Percentiles rank a stretch among this genome's conserved stretches.
phyloP scores from a whole-genome alignment of 2,888 invertebrate genomes.

The Ethmia dodecea region DNA sequence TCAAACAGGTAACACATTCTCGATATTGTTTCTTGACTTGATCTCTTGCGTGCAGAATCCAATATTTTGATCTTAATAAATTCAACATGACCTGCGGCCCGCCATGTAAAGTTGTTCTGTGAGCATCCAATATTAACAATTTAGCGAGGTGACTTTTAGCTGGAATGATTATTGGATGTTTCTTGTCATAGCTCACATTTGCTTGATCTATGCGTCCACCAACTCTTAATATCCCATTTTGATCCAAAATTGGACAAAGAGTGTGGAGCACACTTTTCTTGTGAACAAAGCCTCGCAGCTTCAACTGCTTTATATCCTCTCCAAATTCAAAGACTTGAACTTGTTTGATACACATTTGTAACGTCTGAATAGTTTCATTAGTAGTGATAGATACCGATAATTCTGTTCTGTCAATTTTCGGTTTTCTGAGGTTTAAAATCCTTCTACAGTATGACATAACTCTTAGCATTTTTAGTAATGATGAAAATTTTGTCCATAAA shows the following conservation, averaged over 20 bases:
- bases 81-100: constrained; percentile 18
- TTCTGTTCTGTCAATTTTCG: neutral
- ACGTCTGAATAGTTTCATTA: neutral
- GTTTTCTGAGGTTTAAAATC: neutral
- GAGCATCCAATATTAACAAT: constrained; percentile 16
- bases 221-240: constrained; percentile 1
- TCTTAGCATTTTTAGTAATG: neutral
- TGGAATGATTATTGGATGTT: constrained; percentile 17
- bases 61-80: constrained; percentile 14
- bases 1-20: constrained; percentile 15
- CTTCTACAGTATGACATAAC: constrained; percentile 1
- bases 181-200: constrained; percentile 1
- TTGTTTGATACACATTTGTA: neutral
- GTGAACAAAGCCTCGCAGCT: neutral
- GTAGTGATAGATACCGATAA: neutral
- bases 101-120: constrained; percentile 20
- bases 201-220: neutral
- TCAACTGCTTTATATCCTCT: neutral
- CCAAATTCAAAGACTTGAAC: neutral
- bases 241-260: neutral
- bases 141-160: constrained; percentile 8
- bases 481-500: constrained; percentile 1
- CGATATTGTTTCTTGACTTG: constrained; percentile 9
- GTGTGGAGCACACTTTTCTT: neutral
- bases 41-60: constrained; percentile 3